These are phyloP conservation scores for Anhinga anhinga DNA, from an alignment of 2,113 vertebrate species.

Conservation along the genomic window DNA sequence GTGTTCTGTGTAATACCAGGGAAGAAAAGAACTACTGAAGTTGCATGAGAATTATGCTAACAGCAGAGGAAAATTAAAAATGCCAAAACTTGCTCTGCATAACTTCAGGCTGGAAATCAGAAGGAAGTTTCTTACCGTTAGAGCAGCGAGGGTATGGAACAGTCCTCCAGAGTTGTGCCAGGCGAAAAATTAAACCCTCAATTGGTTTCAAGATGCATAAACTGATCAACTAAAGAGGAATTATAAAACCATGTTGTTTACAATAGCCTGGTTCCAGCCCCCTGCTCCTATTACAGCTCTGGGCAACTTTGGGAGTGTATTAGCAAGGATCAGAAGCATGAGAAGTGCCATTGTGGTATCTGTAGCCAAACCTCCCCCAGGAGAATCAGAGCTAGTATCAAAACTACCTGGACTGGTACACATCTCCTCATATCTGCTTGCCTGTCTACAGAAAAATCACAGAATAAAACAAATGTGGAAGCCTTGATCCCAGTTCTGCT, in stretches of 20 bases:
- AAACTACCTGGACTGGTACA: background rate
- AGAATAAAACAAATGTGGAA: background rate
- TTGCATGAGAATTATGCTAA: background rate
- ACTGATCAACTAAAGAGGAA: background rate
- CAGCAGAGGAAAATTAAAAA: background rate
- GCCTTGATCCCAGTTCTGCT: constrained; percentile 1
- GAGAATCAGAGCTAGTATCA: background rate
- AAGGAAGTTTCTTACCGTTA: background rate
- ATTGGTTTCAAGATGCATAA: background rate
- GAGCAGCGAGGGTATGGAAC: background rate
- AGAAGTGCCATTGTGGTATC: background rate
- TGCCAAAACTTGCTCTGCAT: background rate
- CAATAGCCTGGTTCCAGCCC: background rate
- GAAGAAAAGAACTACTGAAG: background rate
- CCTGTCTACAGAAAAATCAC: background rate
- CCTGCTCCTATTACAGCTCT: background rate
- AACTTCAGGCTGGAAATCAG: background rate
- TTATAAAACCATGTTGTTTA: background rate
- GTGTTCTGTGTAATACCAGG: background rate
- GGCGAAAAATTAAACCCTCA: background rate
- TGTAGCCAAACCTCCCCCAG: background rate
- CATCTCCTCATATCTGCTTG: background rate
- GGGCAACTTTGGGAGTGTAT: background rate
- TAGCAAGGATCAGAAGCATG: background rate
- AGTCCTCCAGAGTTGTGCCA: background rate